phyloP scores from a whole-genome alignment of 2,888 invertebrate species.

The Drosophila imparisetae region DNA sequence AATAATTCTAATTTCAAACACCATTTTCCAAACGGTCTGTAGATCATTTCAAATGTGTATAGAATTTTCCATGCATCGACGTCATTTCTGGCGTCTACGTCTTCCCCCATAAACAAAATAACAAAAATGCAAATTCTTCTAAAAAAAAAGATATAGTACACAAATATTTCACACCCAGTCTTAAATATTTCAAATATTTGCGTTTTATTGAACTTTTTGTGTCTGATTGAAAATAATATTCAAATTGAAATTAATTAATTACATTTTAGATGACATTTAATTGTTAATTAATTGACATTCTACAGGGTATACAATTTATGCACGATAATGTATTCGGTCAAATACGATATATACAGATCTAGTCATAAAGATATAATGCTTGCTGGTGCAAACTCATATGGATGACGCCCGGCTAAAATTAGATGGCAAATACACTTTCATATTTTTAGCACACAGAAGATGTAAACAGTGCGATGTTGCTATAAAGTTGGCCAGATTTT shows the following conservation, averaged over 20 bases:
- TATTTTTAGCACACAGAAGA: conserved; percentile 74
- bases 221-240: background rate
- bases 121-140: conserved; percentile 5
- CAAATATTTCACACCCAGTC: conserved; percentile 7
- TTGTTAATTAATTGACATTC: background rate
- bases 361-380: conserved; percentile 32
- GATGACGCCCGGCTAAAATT: conserved; percentile 76
- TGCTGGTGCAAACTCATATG: conserved; percentile 47
- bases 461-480: conserved; percentile 69
- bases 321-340: background rate
- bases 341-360: conserved; percentile 16
- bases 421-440: conserved; percentile 73
- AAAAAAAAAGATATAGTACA: background rate
- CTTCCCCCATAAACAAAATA: conserved; percentile 40
- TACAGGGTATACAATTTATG: conserved; percentile 20
- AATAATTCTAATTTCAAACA: conserved; percentile 20
- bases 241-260: background rate
- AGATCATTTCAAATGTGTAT: conserved; percentile 36
- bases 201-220: too few relatives aligned
- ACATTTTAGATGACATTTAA: background rate
- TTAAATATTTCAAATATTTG: background rate
- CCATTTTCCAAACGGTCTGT: conserved; percentile 36
- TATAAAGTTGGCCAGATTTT: conserved; percentile 58
- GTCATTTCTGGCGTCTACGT: conserved; percentile 34
- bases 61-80: conserved; percentile 63